phyloP scores from a whole-genome alignment of 2,113 vertebrate species.

The Pogona vitticeps region DNA sequence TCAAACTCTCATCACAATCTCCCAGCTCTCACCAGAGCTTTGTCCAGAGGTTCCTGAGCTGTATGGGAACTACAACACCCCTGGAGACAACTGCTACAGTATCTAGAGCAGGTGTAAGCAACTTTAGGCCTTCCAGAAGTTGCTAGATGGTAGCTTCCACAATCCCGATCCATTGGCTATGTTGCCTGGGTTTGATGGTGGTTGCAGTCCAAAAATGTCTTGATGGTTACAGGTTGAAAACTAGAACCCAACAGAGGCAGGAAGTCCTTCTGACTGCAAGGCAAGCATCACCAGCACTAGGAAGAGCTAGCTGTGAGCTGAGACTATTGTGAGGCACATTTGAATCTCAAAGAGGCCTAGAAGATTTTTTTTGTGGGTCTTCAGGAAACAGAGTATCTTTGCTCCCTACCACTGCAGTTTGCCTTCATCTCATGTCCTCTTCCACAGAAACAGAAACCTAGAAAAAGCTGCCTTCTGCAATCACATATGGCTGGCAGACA shows the following conservation, averaged over 20 bases:
- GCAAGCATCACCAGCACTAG: background rate
- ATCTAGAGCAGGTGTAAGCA: background rate
- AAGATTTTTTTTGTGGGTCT: background rate
- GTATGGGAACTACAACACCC: background rate
- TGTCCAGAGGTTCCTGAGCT: background rate
- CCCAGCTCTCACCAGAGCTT: background rate
- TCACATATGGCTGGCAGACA: background rate
- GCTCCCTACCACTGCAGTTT: background rate
- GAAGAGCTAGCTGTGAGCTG: background rate
- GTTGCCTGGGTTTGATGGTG: no score
- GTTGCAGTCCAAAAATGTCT: no score
- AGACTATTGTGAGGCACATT: background rate
- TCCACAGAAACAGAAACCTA: background rate
- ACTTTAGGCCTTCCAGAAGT: no score
- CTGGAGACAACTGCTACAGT: background rate
- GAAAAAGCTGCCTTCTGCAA: no score
- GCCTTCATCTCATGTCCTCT: background rate
- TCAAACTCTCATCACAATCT: background rate
- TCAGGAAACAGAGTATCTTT: background rate
- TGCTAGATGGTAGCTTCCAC: no score
- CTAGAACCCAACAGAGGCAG: background rate
- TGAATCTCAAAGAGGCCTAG: background rate
- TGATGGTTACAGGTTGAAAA: no score
- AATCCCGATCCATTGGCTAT: no score
- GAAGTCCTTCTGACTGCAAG: background rate